Evolutionary conservation across 2,888 invertebrate genomes (phyloP), one percentile per base, ranked within the genome.

Genomic region (Himalopsyche anomala): DNA sequence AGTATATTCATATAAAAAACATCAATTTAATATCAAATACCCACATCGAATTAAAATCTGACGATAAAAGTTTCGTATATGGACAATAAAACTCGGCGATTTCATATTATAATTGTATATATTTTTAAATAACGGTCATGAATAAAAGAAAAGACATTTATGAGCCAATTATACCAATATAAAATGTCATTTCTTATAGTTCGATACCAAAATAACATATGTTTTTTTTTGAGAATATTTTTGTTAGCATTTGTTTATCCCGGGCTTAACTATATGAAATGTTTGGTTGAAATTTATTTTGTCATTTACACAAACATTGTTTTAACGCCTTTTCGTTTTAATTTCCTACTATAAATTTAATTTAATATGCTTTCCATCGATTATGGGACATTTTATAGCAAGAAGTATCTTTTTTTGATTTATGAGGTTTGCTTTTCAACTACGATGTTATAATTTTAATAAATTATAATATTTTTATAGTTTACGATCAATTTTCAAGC

Each of bases 1-100:
- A 17, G 81, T 42, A 36, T 81, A 81, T 81, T 62, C 81, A 45
- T 74, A 81, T 81, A 85, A 85, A 81, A 81, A 85, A 62, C 85
- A 85, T 81, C 81, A 81, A 85, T 56, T 15, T 45, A 28, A 62
- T 51, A n/a, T n/a, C 80, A 9, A 28, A 81, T 81, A 42, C 45
- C 81, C 81, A 80, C 80, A 62, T 62, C 28, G 62, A 62, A 62
- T 62, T 62, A 19, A 62, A 62, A 62, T 62, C 62, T 1, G 28
- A 62, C 62, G 8, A 62, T 62, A 62, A 62, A 62, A 6, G 28
- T 62, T 62, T 15, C 19, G n/a, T 62, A 62, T 62, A 62, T 62
- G 62, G 62, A n/a, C 5, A 62, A 62, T 62, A 62, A 62, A 62
- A 62, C 62, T 19, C 62, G n/a, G 11, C n/a, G 62, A 62, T 62